Percentiles rank a stretch among this genome's conserved stretches.
These are phyloP conservation scores for Leiothrix lutea DNA, from an alignment of 2,113 vertebrate species.

Conservation along the genomic window DNA sequence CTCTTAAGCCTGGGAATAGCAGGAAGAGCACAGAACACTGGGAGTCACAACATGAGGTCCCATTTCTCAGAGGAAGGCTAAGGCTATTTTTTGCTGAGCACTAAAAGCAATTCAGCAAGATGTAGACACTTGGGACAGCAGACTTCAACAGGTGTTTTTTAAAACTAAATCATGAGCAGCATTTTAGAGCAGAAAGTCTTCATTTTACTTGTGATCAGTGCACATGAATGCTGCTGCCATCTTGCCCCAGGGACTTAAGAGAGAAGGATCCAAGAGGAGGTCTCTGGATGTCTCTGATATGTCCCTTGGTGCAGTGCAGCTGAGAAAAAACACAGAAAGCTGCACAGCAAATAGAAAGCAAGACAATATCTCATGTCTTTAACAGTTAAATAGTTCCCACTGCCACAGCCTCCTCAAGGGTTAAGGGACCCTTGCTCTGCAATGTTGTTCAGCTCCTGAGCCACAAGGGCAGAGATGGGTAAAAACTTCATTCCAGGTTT, in stretches of 20 bases:
- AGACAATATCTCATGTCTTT: neutral
- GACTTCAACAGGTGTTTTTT: neutral
- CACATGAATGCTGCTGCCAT: neutral
- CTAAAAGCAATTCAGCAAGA: neutral
- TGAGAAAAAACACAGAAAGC: neutral
- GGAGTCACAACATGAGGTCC: accelerated
- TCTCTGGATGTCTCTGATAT: neutral
- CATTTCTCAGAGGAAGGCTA: neutral
- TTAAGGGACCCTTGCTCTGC: neutral
- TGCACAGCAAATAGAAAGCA: neutral
- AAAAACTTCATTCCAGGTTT: neutral
- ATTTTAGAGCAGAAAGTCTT: neutral
- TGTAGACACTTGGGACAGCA: neutral
- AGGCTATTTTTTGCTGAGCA: neutral
- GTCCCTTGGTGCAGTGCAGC: neutral
- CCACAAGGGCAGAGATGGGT: neutral
- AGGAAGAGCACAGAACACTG: neutral
- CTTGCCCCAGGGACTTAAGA: neutral
- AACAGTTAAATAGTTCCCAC: neutral
- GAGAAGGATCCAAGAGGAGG: neutral
- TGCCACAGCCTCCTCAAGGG: neutral
- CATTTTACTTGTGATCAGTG: neutral
- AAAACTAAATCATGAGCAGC: neutral
- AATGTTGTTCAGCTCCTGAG: neutral
- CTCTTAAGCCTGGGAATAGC: neutral